phyloP scores from a whole-genome alignment of 2,797 vertebrate species.

The Chaetophractus vellerosus region DNA sequence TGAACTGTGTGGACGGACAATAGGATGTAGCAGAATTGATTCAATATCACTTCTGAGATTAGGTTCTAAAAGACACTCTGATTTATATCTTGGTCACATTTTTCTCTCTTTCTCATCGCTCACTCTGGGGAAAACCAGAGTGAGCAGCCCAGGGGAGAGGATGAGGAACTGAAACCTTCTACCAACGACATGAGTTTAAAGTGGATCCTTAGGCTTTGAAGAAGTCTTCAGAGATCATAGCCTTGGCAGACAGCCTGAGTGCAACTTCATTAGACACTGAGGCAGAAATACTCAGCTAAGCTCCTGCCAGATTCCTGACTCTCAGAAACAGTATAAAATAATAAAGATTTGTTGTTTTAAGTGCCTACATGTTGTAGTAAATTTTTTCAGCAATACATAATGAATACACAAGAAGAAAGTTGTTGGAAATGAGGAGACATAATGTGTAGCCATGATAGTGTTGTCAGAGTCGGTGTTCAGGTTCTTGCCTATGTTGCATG shows the following conservation, averaged over 20 bases:
- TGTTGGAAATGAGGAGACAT: neutral
- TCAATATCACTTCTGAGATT: neutral
- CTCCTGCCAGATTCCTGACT: neutral
- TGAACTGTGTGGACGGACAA: neutral
- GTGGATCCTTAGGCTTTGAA: too few relatives aligned
- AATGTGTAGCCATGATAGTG: neutral
- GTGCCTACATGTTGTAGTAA: neutral
- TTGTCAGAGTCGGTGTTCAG: neutral
- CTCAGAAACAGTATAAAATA: neutral
- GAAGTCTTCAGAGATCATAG: neutral
- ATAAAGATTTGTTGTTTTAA: neutral
- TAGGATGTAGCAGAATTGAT: neutral
- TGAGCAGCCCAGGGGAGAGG: neutral
- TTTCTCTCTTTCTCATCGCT: neutral
- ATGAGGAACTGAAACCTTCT: neutral
- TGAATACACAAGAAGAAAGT: neutral
- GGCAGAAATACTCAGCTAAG: neutral
- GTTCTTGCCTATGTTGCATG: neutral
- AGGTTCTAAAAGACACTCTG: neutral
- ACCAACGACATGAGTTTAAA: neutral
- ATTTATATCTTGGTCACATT: neutral
- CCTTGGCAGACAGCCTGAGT: neutral
- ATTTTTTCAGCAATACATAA: neutral
- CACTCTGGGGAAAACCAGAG: too few relatives aligned
- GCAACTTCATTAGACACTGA: neutral